Conservation (phyloP, 2,797 vertebrate genomes). For the Cichlasoma orientale region DNA sequence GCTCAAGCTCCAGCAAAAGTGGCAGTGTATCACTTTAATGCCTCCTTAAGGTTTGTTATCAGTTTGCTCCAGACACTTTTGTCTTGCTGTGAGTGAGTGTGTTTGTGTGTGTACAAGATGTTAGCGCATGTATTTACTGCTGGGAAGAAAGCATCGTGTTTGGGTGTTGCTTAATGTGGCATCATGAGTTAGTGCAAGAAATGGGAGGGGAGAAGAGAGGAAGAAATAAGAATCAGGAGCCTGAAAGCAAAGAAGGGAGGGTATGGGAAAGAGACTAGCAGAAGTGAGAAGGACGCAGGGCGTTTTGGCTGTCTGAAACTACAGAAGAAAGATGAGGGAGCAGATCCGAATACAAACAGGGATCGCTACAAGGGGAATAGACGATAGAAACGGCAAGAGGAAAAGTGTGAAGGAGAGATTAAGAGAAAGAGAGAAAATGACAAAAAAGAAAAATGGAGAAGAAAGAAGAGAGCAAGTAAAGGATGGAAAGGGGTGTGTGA, state of each 20-base stretch:
- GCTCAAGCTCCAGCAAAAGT: slow-evolving; percentile 30
- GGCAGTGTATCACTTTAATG: slow-evolving; percentile 43
- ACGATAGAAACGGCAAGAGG: slow-evolving; percentile 5
- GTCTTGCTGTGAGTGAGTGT: slow-evolving; percentile 35
- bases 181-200: slow-evolving; percentile 18
- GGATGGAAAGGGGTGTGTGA: slow-evolving; percentile 25
- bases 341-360: slow-evolving; percentile 46
- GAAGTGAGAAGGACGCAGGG: neutral
- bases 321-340: slow-evolving; percentile 37
- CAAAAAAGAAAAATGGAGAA: slow-evolving; percentile 33
- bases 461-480: slow-evolving; percentile 6
- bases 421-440: slow-evolving; percentile 22
- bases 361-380: slow-evolving; percentile 26
- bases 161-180: slow-evolving; percentile 16
- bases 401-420: slow-evolving; percentile 41
- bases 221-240: slow-evolving; percentile 25
- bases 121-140: neutral
- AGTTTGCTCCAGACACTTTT: slow-evolving; percentile 63
- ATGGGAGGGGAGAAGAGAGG: neutral
- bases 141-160: slow-evolving; percentile 16
- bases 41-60: slow-evolving; percentile 64
- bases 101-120: slow-evolving; percentile 16
- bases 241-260: slow-evolving; percentile 22
- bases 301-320: slow-evolving; percentile 14
- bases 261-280: neutral